Conservation (phyloP, 1,140 invertebrate genomes). For the Pseudomyrmex concolor region DNA sequence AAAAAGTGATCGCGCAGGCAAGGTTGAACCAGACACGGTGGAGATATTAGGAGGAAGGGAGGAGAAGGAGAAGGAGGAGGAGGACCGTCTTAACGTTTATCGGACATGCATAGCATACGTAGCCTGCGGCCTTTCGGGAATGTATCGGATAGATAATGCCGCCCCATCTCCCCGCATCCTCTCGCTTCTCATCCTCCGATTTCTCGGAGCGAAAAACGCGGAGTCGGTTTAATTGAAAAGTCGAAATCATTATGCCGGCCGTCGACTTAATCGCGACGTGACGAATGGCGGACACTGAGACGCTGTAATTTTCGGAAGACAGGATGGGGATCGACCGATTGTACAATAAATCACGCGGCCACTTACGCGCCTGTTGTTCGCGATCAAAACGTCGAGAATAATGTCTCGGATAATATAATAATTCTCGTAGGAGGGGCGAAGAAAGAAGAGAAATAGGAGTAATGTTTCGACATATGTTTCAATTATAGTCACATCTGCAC, state of each 20-base stretch:
- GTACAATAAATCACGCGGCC: conserved; percentile 39
- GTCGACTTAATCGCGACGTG: conserved; percentile 42
- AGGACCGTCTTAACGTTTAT: conserved; percentile 46
- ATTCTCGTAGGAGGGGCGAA: background rate
- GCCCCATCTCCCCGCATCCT: background rate
- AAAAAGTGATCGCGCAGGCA: conserved; percentile 12
- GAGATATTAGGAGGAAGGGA: background rate
- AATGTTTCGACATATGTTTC: background rate
- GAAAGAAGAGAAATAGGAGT: background rate
- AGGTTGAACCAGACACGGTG: background rate
- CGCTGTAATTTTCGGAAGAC: conserved; percentile 42
- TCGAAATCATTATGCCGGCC: background rate
- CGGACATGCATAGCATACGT: conserved; percentile 52
- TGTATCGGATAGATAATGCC: conserved; percentile 28
- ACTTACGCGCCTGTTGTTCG: conserved; percentile 52
- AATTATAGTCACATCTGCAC: conserved; percentile 35
- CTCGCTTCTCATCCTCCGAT: background rate
- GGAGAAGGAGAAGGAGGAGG: background rate
- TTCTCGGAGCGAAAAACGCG: background rate
- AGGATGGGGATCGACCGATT: background rate
- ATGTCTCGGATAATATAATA: conserved; percentile 29
- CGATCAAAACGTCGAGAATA: conserved; percentile 45
- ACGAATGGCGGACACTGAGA: conserved; percentile 27
- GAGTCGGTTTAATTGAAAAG: conserved; percentile 54
- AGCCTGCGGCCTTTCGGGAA: conserved; percentile 51